Evolutionary conservation across 2,888 invertebrate species (phyloP).

Genomic region (Tachina grossa): DNA sequence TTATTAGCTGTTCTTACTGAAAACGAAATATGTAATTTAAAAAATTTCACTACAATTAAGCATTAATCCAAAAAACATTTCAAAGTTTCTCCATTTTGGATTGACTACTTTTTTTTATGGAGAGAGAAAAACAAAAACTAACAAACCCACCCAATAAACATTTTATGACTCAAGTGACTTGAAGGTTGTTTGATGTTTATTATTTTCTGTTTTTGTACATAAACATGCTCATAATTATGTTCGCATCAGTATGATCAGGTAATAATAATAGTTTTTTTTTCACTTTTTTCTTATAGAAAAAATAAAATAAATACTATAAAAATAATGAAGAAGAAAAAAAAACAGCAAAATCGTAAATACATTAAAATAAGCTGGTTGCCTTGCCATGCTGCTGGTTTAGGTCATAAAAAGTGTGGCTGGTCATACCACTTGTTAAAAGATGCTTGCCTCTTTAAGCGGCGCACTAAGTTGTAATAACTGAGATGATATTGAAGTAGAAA

Average conservation of each 20-base stretch:
- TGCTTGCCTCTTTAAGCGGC: constrained; percentile 41
- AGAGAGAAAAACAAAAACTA: constrained; percentile 29
- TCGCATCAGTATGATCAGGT: constrained; percentile 51
- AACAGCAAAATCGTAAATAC: constrained; percentile 35
- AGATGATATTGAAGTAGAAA: constrained; percentile 32
- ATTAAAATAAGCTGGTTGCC: constrained; percentile 53
- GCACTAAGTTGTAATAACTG: constrained; percentile 16
- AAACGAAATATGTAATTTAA: not conserved
- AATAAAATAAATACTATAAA: constrained; percentile 25
- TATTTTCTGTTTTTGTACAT: constrained; percentile 32
- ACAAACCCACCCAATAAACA: constrained; percentile 61
- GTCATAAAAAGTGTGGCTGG: constrained; percentile 66
- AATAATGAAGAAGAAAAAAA: constrained; percentile 1
- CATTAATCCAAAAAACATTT: constrained; percentile 36
- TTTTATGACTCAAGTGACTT: constrained; percentile 49
- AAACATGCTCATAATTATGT: constrained; percentile 39
- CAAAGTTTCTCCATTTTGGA: constrained; percentile 44
- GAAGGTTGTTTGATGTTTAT: constrained; percentile 49
- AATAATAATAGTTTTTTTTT: constrained; percentile 58
- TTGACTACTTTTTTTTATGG: constrained; percentile 36
- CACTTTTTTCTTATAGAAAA: constrained; percentile 35
- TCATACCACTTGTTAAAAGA: constrained; percentile 62
- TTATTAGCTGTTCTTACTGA: constrained; percentile 9
- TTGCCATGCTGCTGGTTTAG: constrained; percentile 65
- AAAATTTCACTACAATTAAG: constrained; percentile 42